Percentiles rank a stretch among this genome's conserved stretches.
Evolutionary conservation across 2,888 invertebrate genomes (phyloP).

Genomic region (Brenthis hecate): DNA sequence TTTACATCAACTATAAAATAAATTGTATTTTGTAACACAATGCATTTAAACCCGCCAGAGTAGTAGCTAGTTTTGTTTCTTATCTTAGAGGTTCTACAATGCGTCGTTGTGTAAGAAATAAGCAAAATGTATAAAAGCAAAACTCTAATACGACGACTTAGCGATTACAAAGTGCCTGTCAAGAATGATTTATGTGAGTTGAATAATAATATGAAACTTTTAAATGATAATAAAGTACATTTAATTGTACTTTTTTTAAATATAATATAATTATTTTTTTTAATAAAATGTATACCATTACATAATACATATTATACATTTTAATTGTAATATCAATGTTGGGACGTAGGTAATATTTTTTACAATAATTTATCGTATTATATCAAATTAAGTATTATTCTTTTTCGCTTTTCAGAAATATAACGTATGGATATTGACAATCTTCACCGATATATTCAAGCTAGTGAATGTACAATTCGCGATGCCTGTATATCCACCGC

Average conservation of each 20-base stretch:
- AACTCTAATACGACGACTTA: constrained; percentile 41
- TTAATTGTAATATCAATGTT: too few relatives aligned
- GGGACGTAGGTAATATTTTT: too few relatives aligned
- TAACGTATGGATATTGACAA: constrained; percentile 41
- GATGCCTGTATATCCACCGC: constrained; percentile 33
- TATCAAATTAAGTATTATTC: not conserved
- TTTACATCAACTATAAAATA: not conserved
- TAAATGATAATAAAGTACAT: too few relatives aligned
- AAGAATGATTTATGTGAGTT: constrained; percentile 52
- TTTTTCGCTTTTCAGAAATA: constrained; percentile 36
- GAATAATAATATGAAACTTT: not conserved
- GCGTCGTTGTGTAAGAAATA: constrained; percentile 44
- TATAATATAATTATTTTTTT: too few relatives aligned
- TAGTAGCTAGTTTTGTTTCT: constrained; percentile 23
- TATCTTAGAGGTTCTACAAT: constrained; percentile 42
- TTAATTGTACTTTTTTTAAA: too few relatives aligned
- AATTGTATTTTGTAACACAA: not conserved
- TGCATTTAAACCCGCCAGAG: not conserved
- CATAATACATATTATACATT: too few relatives aligned
- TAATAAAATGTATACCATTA: too few relatives aligned
- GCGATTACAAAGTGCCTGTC: constrained; percentile 40
- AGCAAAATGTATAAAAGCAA: constrained; percentile 51
- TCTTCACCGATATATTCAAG: constrained; percentile 28
- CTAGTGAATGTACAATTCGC: constrained; percentile 36
- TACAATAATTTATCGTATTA: not conserved